Evolutionary conservation across 1,140 invertebrate genomes (phyloP).

Genomic region (Probaryconus sp.): DNA sequence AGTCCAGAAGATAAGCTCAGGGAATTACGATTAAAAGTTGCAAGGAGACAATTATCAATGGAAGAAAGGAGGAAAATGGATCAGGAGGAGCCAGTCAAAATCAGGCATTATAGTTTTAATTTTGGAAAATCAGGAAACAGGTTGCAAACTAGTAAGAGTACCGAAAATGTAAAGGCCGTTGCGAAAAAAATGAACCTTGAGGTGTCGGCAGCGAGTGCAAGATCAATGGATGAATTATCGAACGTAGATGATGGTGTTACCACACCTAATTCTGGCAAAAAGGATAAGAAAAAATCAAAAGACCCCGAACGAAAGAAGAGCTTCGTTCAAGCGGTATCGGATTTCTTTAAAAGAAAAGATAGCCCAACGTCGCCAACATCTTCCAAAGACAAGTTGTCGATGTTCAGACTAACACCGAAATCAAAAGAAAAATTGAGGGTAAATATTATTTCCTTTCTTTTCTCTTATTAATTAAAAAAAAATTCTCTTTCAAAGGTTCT

Average conservation of each 20-base stretch:
- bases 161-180: constrained; percentile 72
- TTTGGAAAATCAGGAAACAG: constrained; percentile 61
- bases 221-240: constrained; percentile 73
- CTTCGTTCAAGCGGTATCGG: constrained; percentile 90
- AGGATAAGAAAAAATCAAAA: constrained; percentile 78
- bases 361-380: constrained; percentile 71
- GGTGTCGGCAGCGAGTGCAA: constrained; percentile 64
- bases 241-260: constrained; percentile 35
- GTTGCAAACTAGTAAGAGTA: constrained; percentile 75
- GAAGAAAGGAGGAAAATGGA: constrained; percentile 66
- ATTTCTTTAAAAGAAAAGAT: constrained; percentile 85
- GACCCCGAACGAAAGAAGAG: constrained; percentile 87
- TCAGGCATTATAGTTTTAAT: constrained; percentile 68
- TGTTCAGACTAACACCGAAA: constrained; percentile 82
- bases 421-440: constrained; percentile 85
- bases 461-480: neutral
- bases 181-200: constrained; percentile 64
- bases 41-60: constrained; percentile 69
- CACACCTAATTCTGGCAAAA: constrained; percentile 50
- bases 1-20: constrained; percentile 85
- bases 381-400: constrained; percentile 80
- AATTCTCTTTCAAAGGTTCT: no score
- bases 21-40: constrained; percentile 78
- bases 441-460: constrained; percentile 57
- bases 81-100: constrained; percentile 70